Conservation (phyloP, 2,888 invertebrate species). For the Allolobophora icterica region DNA sequence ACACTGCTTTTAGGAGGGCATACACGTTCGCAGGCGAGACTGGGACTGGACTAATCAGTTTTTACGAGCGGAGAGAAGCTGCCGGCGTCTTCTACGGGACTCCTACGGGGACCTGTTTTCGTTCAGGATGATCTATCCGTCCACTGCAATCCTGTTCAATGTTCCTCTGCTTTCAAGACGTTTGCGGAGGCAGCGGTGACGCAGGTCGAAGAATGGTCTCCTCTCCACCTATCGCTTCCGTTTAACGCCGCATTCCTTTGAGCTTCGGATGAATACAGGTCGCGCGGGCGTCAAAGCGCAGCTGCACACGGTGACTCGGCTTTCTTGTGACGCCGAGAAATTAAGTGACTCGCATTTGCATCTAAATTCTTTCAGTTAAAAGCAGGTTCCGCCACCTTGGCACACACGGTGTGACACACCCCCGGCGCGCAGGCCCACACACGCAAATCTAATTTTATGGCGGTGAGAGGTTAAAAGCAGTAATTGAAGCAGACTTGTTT, state of each 20-base stretch:
- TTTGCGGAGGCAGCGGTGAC: not conserved
- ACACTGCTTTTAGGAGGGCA: not conserved
- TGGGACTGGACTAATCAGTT: conserved; percentile 1
- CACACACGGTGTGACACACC: no score
- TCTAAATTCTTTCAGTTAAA: not conserved
- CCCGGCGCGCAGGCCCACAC: not conserved
- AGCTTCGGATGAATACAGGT: not conserved
- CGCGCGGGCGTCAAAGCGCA: not conserved
- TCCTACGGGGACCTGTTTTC: not conserved
- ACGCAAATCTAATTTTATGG: not conserved
- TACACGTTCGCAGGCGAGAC: not conserved
- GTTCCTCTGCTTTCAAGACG: not conserved
- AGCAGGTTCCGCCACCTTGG: no score
- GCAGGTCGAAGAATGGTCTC: no score
- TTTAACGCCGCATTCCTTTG: not conserved
- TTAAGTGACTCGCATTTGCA: not conserved
- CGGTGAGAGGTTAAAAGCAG: not conserved
- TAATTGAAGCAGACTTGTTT: not conserved
- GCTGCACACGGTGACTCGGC: not conserved
- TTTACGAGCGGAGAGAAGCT: not conserved
- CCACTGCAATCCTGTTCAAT: not conserved
- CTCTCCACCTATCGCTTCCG: not conserved
- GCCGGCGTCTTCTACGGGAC: not conserved
- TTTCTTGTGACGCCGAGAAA: not conserved
- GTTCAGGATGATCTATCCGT: conserved; percentile 7